These are phyloP conservation scores for Notothenia coriiceps DNA, from an alignment of 2,113 vertebrate genomes.

Conservation along the genomic window DNA sequence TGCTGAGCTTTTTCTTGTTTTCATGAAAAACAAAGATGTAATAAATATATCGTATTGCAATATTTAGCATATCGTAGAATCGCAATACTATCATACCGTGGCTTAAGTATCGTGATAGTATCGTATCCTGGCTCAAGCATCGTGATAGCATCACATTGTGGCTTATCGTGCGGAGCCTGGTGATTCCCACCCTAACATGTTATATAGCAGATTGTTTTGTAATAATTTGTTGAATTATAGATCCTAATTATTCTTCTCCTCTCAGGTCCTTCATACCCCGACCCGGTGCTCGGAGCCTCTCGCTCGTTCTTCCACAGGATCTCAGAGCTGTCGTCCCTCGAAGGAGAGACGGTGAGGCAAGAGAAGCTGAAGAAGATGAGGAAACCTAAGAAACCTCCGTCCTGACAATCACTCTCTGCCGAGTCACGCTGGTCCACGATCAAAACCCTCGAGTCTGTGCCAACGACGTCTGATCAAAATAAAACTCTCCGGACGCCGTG, in stretches of 20 bases:
- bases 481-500: slow-evolving; percentile 37
- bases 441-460: slow-evolving; percentile 63
- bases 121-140: no score
- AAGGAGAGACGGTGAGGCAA: slow-evolving; percentile 76
- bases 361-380: slow-evolving; percentile 80
- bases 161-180: no score
- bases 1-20: no score
- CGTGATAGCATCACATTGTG: no score
- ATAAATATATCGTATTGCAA: no score
- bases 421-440: slow-evolving; percentile 51
- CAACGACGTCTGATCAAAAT: slow-evolving; percentile 52
- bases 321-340: slow-evolving; percentile 79
- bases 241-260: background rate
- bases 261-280: slow-evolving; percentile 73
- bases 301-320: slow-evolving; percentile 78
- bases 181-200: no score
- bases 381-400: slow-evolving; percentile 70
- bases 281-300: slow-evolving; percentile 77
- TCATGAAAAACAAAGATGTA: no score
- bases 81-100: no score
- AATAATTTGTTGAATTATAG: background rate
- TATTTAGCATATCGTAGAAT: no score
- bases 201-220: no score
- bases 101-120: no score
- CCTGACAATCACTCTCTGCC: slow-evolving; percentile 68